A percentile compares a stretch with the other conserved stretches of the same genome.
These are phyloP conservation scores for Prunella fulvescens DNA, from an alignment of 2,113 vertebrate genomes.

Conservation along the genomic window DNA sequence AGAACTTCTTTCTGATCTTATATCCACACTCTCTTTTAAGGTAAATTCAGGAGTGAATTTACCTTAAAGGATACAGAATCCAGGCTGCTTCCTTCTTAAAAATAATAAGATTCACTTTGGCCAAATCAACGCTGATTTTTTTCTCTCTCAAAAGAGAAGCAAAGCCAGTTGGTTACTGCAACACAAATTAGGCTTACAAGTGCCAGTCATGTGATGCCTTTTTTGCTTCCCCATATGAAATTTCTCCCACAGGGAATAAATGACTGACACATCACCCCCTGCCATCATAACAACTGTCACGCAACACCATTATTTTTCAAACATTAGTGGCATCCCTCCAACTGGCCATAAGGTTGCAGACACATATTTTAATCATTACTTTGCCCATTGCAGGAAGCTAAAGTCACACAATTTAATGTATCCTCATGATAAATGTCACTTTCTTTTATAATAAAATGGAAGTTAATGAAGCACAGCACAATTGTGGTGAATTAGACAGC, in stretches of 20 bases:
- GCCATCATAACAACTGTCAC: background rate
- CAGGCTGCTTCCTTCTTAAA: background rate
- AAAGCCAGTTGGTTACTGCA: background rate
- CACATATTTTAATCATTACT: background rate
- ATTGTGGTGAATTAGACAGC: background rate
- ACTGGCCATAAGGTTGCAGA: background rate
- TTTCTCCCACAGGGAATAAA: background rate
- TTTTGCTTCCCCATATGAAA: constrained; percentile 10
- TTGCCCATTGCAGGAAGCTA: background rate
- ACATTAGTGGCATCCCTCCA: background rate
- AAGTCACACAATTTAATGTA: background rate
- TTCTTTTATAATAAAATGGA: background rate
- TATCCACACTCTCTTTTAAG: background rate
- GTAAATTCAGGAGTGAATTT: background rate
- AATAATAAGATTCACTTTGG: background rate
- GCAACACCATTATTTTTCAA: background rate
- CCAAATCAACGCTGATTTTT: background rate
- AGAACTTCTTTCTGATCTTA: background rate
- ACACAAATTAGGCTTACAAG: background rate
- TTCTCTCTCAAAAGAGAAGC: background rate
- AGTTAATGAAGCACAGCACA: constrained; percentile 20
- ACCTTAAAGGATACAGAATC: background rate
- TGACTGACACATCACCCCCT: background rate
- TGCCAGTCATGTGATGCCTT: background rate
- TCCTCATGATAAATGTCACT: background rate